phyloP scores from a whole-genome alignment of 2,888 invertebrate species.

The Tetranychus truncatus region DNA sequence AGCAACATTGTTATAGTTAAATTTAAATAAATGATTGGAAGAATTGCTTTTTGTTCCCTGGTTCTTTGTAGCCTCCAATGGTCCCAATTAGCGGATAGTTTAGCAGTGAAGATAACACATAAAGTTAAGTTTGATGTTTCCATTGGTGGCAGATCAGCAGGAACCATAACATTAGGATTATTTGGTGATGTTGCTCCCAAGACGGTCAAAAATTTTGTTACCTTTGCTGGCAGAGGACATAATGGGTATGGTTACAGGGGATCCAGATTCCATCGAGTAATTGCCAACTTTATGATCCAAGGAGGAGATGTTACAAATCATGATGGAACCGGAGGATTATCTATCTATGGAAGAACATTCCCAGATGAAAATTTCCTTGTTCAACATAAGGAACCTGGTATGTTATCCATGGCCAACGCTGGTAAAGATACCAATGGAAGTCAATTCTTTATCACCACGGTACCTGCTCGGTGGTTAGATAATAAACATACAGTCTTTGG shows the following conservation, averaged over 20 bases:
- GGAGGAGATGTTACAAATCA: constrained; percentile 20
- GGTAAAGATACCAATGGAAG: constrained; percentile 17
- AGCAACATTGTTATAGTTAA: neutral
- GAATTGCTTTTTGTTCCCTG: neutral
- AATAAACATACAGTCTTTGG: constrained; percentile 16
- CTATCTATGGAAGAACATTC: constrained; percentile 17
- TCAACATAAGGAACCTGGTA: constrained; percentile 15
- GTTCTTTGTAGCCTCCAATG: constrained; percentile 2
- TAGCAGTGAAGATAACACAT: constrained; percentile 31
- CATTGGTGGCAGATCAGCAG: constrained; percentile 47
- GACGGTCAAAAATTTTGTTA: constrained; percentile 50
- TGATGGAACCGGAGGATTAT: constrained; percentile 13
- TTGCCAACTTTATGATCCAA: constrained; percentile 26
- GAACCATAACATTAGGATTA: constrained; percentile 36
- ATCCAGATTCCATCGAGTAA: constrained; percentile 24
- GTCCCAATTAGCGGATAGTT: neutral
- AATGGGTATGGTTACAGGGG: constrained; percentile 24
- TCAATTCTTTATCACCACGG: constrained; percentile 18
- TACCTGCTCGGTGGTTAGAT: constrained; percentile 12
- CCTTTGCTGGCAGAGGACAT: constrained; percentile 24
- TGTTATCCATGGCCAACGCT: constrained; percentile 12
- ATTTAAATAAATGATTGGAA: neutral
- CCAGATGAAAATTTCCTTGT: constrained; percentile 18
- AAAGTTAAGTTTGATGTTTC: constrained; percentile 75
- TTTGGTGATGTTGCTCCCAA: constrained; percentile 87